Base-by-base conservation (phyloP, 2,797 vertebrate species). In the Babyrousa celebensis region DNA sequence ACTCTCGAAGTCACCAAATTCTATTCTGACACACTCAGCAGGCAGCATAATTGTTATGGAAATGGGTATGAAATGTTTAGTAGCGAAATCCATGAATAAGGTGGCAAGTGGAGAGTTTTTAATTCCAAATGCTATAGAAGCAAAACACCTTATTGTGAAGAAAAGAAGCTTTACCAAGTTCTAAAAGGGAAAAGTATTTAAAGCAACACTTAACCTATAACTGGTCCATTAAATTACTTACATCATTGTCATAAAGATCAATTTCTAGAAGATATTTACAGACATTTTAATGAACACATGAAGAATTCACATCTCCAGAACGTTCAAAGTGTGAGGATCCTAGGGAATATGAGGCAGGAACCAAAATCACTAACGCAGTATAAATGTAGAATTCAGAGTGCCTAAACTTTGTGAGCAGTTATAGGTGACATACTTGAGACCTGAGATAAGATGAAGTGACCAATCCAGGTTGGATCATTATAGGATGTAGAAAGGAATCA, bases 231-330 rank as follows among this genome's bases (percentile, higher is more conserved):
- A 43, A 68, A 56, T 75, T 65, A 80, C 25, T 74, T 23, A 60
- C 52, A 54, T 11, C 17, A 58, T 68, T 65, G 23, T 82, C 32
- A 56, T 36, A 75, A 85, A 85, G 27, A 70, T 80, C 40, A 52
- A 18, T 67, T 48, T 75, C 70, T 79, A 21, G n/a, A 16, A 84
- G 36, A 48, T 80, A 43, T 17, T 82, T 63, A 56, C 8, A 89
- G 74, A 85, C 21, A 80, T 67, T 62, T n/a, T 65, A 68, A n/a
- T 1, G 27, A 88, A 48, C 58, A 36, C 8, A 48, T 65, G 70
- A 90, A 86, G 20, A 87, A 77, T 62, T 91, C 84, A 25, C 32
- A 88, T 36, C n/a, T 91, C 32, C 27, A 79, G 40, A 93, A 40
- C 21, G 43, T 77, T 89, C 20, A 54, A 10, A 68, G 75, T 15